A percentile compares a stretch with the other conserved stretches of the same genome.
phyloP scores from a whole-genome alignment of 2,888 invertebrate genomes.

The Scelioninae gen. 1 region DNA sequence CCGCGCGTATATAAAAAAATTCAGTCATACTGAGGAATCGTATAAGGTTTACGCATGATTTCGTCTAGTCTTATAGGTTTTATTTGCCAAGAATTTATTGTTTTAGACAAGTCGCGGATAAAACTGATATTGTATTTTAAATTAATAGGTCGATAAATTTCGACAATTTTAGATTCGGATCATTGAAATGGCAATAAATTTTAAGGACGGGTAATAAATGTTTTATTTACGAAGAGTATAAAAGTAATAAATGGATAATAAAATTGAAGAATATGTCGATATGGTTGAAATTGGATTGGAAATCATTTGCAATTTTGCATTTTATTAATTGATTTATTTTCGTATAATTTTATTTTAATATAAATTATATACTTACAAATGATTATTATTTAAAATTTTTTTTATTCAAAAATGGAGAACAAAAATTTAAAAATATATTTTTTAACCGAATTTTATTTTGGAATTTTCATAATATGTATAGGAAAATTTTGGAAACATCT shows the following conservation, averaged over 20 bases:
- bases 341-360: too few species aligned
- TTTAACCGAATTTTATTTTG: too few species aligned
- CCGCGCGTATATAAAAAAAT: constrained; percentile 24
- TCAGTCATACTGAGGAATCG: constrained; percentile 2
- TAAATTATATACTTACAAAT: too few species aligned
- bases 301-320: too few species aligned
- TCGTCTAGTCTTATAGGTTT: background rate
- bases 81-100: constrained; percentile 14
- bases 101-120: background rate
- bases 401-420: too few species aligned
- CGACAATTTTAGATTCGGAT: background rate
- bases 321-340: too few species aligned
- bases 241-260: constrained; percentile 13
- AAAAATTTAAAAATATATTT: too few species aligned
- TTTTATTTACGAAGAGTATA: background rate
- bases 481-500: too few species aligned
- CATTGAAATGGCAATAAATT: constrained; percentile 11
- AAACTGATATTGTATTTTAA: background rate
- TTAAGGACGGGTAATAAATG: background rate
- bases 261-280: background rate
- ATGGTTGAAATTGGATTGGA: too few species aligned
- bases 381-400: too few species aligned
- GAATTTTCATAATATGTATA: too few species aligned
- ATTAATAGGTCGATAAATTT: background rate
- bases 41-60: constrained; percentile 32